Base-by-base conservation (phyloP, 2,888 invertebrate species). In the Latheticus oryzae region DNA sequence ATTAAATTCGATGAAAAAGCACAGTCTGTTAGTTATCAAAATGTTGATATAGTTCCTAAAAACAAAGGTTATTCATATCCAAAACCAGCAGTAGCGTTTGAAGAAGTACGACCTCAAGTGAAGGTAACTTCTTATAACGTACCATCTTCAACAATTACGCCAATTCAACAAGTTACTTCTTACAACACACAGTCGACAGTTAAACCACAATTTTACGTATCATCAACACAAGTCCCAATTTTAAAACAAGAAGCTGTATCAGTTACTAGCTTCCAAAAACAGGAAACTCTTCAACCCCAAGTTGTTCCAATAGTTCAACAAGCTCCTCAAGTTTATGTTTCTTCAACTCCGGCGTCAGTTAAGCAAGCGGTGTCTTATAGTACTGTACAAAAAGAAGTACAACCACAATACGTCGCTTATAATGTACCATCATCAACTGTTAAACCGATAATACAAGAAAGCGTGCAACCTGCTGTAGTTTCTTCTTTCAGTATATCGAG, bases 31-130 rank as follows among this genome's bases (percentile, higher is more conserved):
- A 51, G 26, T 17, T 53, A 57, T 19, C 32, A 45, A 32, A 48
- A 54, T 26, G 2, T 16, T 7, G 35, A 38, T 37, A 9, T 45
- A 12, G n/a, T 30, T 8, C 23, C 26, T n/a, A 15, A 50, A 26
- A 28, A 15, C 7, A 8, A 30, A 12, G 52, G 52, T 11, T 57
- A 51, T 11, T 12, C 26, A 3, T 56, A 58, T 16, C 35, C 35
- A 7, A 58, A 58, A 45, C 52, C 57, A 24, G 33, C 26, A 4
- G 30, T 52, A 11, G 40, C 32, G 1, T 42, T 59, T 37, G 50
- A 55, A 21, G 50, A 48, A 40, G 16, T 74, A 73, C 48, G 58
- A 48, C 76, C 78, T 5, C 70, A 77, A 50, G 43, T 59, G 15
- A 33, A 45, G n/a, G 50, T 50, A 16, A 53, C 50, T 42, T 45